Evolutionary conservation across 2,113 vertebrate genomes (phyloP).

Genomic region (Chauna torquata): DNA sequence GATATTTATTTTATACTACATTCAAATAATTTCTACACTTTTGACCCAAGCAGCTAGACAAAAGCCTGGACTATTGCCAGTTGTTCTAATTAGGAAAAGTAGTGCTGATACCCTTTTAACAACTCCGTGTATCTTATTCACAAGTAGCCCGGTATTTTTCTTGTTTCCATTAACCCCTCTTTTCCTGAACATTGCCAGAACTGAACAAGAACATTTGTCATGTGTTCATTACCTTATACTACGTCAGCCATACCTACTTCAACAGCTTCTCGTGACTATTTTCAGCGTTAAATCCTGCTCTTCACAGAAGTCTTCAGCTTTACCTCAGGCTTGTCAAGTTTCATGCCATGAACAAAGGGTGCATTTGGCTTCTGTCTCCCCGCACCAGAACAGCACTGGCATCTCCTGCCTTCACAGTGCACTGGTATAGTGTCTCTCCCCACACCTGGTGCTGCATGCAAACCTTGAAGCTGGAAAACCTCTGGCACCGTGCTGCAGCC

Average conservation of each 20-base stretch:
- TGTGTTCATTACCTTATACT: not conserved
- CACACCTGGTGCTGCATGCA: rapidly evolving
- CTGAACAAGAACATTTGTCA: not conserved
- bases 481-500: not conserved
- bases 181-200: not conserved
- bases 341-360: not conserved
- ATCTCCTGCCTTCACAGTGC: not conserved
- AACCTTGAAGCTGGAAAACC: not conserved
- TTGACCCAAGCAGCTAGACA: not conserved
- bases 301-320: not conserved
- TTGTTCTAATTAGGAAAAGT: not conserved
- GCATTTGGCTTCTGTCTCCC: not conserved
- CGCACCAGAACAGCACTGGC: not conserved
- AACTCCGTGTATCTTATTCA: not conserved
- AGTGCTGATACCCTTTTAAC: not conserved
- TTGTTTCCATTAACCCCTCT: not conserved
- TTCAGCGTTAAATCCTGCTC: not conserved
- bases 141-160: not conserved
- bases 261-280: not conserved
- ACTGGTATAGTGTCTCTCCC: not conserved
- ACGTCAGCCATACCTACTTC: not conserved
- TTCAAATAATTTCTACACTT: not conserved
- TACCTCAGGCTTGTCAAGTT: not conserved
- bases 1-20: not conserved
- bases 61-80: not conserved